These are phyloP conservation scores for Coronaproctus castanopsis DNA, from an alignment of 2,888 invertebrate genomes.

Conservation along the genomic window DNA sequence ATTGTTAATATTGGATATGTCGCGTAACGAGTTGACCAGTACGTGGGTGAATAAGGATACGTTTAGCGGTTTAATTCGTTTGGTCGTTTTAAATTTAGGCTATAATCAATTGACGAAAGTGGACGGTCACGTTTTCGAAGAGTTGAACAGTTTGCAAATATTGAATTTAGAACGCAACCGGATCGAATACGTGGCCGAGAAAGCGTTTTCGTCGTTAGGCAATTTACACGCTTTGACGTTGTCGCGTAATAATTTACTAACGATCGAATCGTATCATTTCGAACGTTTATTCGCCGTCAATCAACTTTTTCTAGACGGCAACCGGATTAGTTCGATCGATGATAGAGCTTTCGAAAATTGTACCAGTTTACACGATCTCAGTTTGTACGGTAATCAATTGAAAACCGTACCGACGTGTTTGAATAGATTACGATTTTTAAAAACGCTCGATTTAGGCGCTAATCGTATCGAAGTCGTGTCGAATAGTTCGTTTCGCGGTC, in stretches of 20 bases:
- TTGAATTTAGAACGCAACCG: conserved; percentile 69
- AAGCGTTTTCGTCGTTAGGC: conserved; percentile 76
- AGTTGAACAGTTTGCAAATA: conserved; percentile 69
- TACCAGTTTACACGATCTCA: conserved; percentile 71
- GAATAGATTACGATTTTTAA: conserved; percentile 61
- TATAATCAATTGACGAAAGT: conserved; percentile 63
- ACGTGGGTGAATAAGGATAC: conserved; percentile 70
- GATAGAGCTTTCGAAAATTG: conserved; percentile 78
- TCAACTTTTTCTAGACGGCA: conserved; percentile 65
- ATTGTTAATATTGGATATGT: conserved; percentile 60
- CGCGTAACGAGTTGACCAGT: conserved; percentile 66
- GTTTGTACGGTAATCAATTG: conserved; percentile 70
- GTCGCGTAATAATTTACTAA: conserved; percentile 65
- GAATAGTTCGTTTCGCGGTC: conserved; percentile 59
- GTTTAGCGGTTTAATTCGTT: conserved; percentile 67
- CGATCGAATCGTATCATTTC: conserved; percentile 64
- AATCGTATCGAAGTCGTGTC: conserved; percentile 66
- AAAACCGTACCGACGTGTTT: conserved; percentile 60
- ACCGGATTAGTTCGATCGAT: conserved; percentile 61
- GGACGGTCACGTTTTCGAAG: conserved; percentile 63
- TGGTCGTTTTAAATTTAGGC: conserved; percentile 68
- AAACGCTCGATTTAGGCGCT: conserved; percentile 77
- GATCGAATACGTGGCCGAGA: conserved; percentile 61
- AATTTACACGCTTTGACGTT: conserved; percentile 78
- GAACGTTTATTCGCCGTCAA: conserved; percentile 75